Conservation (phyloP, 2,888 invertebrate genomes). For the Thymelicus lineola region DNA sequence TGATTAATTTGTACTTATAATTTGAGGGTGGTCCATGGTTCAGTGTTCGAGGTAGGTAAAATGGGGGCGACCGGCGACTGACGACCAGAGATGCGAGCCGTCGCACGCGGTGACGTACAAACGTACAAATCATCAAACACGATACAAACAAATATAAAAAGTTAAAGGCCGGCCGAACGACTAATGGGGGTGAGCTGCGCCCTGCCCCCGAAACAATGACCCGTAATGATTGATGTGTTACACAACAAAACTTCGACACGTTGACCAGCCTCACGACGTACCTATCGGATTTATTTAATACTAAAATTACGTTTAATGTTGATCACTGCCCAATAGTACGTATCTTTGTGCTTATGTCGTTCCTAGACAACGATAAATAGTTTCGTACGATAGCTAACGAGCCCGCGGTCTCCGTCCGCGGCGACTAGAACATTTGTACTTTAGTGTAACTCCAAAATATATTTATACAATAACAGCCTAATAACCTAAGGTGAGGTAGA, state of each 20-base stretch:
- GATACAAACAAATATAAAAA: conserved; percentile 73
- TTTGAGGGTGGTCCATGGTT: conserved; percentile 32
- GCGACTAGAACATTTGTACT: conserved; percentile 72
- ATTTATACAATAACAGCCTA: conserved; percentile 83
- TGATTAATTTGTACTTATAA: conserved; percentile 38
- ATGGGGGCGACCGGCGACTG: conserved; percentile 14
- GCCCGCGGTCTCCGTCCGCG: conserved; percentile 73
- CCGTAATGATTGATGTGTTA: conserved; percentile 76
- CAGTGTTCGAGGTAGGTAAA: conserved; percentile 27
- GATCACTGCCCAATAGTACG: conserved; percentile 85
- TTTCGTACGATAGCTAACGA: conserved; percentile 66
- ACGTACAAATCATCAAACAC: conserved; percentile 74
- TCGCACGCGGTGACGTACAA: conserved; percentile 60
- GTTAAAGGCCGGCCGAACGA: conserved; percentile 53
- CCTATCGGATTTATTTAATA: conserved; percentile 77
- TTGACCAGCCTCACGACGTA: conserved; percentile 70
- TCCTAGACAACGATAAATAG: conserved; percentile 80
- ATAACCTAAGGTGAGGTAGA: conserved; percentile 81
- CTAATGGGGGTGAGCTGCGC: conserved; percentile 71
- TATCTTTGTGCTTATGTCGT: conserved; percentile 83
- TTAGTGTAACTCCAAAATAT: conserved; percentile 81
- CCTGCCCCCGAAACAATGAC: conserved; percentile 73
- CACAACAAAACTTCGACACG: conserved; percentile 67
- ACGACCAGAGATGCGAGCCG: conserved; percentile 45
- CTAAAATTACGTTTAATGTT: conserved; percentile 83